Percentiles rank a stretch among this genome's conserved stretches.
Conservation (phyloP, 2,113 vertebrate genomes). For the Microcebus murinus region DNA sequence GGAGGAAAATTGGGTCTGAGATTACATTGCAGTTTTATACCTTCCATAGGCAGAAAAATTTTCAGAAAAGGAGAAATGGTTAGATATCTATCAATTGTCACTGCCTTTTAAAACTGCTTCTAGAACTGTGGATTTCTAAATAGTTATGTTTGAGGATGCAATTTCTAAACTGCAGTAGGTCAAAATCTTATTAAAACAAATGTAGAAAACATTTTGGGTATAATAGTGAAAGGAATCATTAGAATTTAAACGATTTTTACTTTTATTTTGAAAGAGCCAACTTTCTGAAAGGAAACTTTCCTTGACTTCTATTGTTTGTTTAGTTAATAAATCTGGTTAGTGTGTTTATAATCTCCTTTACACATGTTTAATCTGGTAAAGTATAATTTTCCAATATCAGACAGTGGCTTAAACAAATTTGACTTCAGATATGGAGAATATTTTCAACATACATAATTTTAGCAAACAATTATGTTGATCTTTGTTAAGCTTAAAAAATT, state of each 20-base stretch:
- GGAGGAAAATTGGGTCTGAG: conserved; percentile 39
- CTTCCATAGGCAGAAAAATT: not conserved
- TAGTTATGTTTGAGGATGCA: conserved; percentile 30
- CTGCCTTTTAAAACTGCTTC: not conserved
- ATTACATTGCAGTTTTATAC: conserved; percentile 32
- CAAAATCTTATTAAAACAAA: conserved; percentile 46
- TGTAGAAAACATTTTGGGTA: conserved; percentile 55
- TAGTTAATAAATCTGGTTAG: not conserved
- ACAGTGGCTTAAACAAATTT: conserved; percentile 44
- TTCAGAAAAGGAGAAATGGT: conserved; percentile 13
- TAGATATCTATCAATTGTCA: not conserved
- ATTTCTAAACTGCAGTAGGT: conserved; percentile 44
- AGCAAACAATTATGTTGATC: not conserved
- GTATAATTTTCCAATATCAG: conserved; percentile 24
- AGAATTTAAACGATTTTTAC: conserved; percentile 54
- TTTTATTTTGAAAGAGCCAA: conserved; percentile 65
- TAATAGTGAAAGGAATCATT: conserved; percentile 49
- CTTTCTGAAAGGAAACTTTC: conserved; percentile 59
- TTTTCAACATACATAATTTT: conserved; percentile 43
- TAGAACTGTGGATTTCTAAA: not conserved
- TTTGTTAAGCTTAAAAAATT: conserved; percentile 60
- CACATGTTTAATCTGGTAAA: conserved; percentile 25
- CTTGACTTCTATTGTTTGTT: conserved; percentile 29
- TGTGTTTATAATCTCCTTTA: conserved; percentile 34
- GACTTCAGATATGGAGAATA: conserved; percentile 44